Conservation (phyloP, 2,797 vertebrate species). For the Ataeniobius toweri region DNA sequence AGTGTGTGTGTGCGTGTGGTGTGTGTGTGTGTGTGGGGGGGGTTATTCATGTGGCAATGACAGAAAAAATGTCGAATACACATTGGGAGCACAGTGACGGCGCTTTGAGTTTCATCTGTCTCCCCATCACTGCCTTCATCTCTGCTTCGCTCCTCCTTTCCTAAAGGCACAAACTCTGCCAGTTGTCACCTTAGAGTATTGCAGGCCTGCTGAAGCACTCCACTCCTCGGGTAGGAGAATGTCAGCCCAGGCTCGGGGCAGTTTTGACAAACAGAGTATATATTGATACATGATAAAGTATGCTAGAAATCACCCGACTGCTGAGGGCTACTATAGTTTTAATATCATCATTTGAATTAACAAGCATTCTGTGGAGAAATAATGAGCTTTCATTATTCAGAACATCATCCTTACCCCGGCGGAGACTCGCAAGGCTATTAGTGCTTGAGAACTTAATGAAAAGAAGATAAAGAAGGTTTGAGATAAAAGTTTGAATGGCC, state of each 20-base stretch:
- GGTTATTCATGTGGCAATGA: slow-evolving; percentile 60
- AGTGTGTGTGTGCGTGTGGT: slow-evolving; percentile 28
- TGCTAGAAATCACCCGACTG: slow-evolving; percentile 99
- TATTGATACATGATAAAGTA: slow-evolving; percentile 99
- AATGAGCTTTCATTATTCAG: slow-evolving; percentile 99
- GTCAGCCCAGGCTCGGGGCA: slow-evolving; percentile 99
- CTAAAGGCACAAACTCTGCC: slow-evolving; percentile 95
- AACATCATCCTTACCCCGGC: slow-evolving; percentile 99
- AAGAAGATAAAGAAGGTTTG: slow-evolving; percentile 99
- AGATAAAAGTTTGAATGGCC: slow-evolving; percentile 99
- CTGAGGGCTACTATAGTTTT: slow-evolving; percentile 99
- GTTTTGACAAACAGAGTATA: slow-evolving; percentile 99
- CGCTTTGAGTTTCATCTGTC: slow-evolving; percentile 92
- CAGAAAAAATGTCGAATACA: slow-evolving; percentile 76
- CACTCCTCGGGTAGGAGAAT: slow-evolving; percentile 90
- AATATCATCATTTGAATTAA: slow-evolving; percentile 99
- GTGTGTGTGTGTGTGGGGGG: slow-evolving; percentile 18
- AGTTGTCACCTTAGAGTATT: slow-evolving; percentile 99
- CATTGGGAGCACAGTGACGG: slow-evolving; percentile 79
- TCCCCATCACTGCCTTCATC: slow-evolving; percentile 67
- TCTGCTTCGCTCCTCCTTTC: slow-evolving; percentile 80
- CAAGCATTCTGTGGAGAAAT: slow-evolving; percentile 99
- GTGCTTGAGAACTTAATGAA: slow-evolving; percentile 99
- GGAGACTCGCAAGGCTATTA: slow-evolving; percentile 98
- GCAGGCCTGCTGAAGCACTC: slow-evolving; percentile 94